Evolutionary conservation across 1,140 invertebrate species (phyloP).

Genomic region (Drosophila tani): DNA sequence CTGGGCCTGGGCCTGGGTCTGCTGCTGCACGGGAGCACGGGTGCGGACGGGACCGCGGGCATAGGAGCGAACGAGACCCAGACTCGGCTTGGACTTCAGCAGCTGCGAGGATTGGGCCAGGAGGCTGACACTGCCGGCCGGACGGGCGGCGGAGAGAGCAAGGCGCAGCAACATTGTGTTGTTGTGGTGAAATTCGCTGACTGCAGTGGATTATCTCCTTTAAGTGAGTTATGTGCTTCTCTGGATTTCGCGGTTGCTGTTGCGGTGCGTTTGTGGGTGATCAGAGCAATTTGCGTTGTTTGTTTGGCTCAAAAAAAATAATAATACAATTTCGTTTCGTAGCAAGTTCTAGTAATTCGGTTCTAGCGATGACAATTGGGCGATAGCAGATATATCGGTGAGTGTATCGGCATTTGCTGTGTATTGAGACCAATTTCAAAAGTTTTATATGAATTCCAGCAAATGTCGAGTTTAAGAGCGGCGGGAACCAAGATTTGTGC

Average conservation of each 20-base stretch:
- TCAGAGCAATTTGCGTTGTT: neutral
- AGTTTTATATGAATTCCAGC: too few species aligned
- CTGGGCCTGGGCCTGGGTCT: neutral
- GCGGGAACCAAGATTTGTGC: too few species aligned
- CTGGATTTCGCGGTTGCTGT: neutral
- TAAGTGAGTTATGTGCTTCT: too few species aligned
- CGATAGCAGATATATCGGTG: slow-evolving; percentile 1
- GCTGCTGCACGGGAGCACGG: slow-evolving; percentile 45
- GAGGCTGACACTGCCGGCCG: slow-evolving; percentile 38
- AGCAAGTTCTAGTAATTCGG: slow-evolving; percentile 31
- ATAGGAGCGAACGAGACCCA: slow-evolving; percentile 60
- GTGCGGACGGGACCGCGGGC: slow-evolving; percentile 65
- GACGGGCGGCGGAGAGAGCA: slow-evolving; percentile 50
- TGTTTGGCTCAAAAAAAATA: neutral
- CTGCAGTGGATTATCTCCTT: neutral
- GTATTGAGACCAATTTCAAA: neutral
- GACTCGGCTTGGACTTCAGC: slow-evolving; percentile 46
- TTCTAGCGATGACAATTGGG: neutral
- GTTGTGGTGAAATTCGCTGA: slow-evolving; percentile 65
- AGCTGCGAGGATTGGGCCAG: slow-evolving; percentile 49
- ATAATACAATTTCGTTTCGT: slow-evolving; percentile 29
- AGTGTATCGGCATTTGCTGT: neutral
- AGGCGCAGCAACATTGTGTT: slow-evolving; percentile 69
- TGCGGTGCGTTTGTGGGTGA: neutral
- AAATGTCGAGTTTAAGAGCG: too few species aligned